Conservation (phyloP, 2,797 vertebrate species). For the Eospalax fontanierii region DNA sequence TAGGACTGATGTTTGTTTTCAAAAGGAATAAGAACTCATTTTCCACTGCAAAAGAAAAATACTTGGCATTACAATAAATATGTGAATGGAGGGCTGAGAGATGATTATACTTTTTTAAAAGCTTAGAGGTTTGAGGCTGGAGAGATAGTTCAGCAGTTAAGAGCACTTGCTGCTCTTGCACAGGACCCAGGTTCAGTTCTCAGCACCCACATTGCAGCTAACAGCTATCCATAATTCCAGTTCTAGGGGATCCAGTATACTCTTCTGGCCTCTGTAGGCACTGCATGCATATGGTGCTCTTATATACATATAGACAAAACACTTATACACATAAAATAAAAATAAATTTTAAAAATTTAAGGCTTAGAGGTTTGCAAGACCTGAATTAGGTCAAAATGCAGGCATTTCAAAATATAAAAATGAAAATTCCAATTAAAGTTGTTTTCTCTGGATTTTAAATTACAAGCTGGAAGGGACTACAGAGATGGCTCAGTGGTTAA, state of each 20-base stretch:
- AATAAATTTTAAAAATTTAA: background rate
- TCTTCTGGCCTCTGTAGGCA: too few relatives aligned
- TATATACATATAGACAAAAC: too few relatives aligned
- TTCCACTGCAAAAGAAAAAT: slow-evolving; percentile 42
- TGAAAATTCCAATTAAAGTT: background rate
- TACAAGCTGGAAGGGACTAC: background rate
- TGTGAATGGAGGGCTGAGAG: background rate
- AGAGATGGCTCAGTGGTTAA: background rate
- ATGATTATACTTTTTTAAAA: slow-evolving; percentile 49
- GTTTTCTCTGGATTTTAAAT: slow-evolving; percentile 17
- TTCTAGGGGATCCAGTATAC: too few relatives aligned
- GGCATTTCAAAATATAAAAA: background rate
- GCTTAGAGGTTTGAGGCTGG: background rate
- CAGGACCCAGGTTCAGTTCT: too few relatives aligned
- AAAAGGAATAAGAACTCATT: slow-evolving; percentile 35
- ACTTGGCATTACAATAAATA: background rate
- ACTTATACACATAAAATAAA: too few relatives aligned
- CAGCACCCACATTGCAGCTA: too few relatives aligned
- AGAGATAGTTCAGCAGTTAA: too few relatives aligned
- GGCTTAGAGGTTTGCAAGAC: background rate
- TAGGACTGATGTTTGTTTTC: slow-evolving; percentile 16
- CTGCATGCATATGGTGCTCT: too few relatives aligned
- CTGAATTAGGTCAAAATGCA: slow-evolving; percentile 56
- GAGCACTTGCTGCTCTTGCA: too few relatives aligned
- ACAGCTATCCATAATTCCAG: too few relatives aligned